These are phyloP conservation scores for Otocyon megalotis DNA, from an alignment of 2,113 vertebrate genomes.

Conservation along the genomic window DNA sequence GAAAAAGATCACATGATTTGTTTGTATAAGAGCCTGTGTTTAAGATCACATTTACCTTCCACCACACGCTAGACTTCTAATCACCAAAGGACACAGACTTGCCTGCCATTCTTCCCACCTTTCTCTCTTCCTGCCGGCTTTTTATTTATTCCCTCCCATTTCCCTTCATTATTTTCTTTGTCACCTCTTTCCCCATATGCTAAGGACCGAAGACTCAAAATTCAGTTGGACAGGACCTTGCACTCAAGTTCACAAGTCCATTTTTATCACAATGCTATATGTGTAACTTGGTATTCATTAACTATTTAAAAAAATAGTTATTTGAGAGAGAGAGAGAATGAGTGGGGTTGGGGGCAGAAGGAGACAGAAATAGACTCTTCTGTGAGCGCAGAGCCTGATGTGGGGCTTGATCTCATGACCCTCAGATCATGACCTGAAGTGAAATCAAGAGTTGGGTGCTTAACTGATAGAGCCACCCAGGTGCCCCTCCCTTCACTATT, in stretches of 20 bases:
- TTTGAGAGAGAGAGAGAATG: neutral
- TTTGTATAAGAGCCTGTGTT: neutral
- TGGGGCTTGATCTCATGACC: neutral
- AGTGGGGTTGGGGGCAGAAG: neutral
- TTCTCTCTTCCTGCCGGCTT: neutral
- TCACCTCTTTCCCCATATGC: neutral
- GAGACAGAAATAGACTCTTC: neutral
- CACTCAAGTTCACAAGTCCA: neutral
- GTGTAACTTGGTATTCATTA: neutral
- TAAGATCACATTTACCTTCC: neutral
- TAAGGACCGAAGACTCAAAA: neutral
- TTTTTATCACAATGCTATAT: neutral
- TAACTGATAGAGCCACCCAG: neutral
- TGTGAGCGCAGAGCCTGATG: neutral
- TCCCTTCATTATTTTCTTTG: neutral
- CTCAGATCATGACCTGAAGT: neutral
- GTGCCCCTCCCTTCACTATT: neutral
- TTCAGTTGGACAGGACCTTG: neutral
- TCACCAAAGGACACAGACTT: too few species aligned
- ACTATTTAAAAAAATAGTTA: neutral
- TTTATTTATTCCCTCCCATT: neutral
- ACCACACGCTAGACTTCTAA: neutral
- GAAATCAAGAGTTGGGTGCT: neutral
- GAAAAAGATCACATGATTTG: neutral
- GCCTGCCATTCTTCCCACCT: accelerated